Evolutionary conservation across 2,797 vertebrate species (phyloP).

Genomic region (Melanotaenia boesemani): DNA sequence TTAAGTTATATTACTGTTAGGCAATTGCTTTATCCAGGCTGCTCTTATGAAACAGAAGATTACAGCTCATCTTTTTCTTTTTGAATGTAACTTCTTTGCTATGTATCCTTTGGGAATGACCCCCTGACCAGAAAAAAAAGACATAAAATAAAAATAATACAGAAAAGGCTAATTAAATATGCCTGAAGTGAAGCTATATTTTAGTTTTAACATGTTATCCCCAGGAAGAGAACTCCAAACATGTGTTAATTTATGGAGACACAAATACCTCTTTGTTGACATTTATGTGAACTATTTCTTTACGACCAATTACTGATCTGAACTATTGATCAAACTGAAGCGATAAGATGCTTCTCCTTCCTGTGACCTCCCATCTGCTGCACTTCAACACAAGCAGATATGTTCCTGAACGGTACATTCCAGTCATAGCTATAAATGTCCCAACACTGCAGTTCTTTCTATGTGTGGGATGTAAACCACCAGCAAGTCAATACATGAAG

Average conservation of each 20-base stretch:
- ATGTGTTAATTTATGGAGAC: background rate
- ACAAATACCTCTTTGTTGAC: slow-evolving; percentile 10
- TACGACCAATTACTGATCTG: background rate
- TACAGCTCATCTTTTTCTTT: background rate
- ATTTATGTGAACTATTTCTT: slow-evolving; percentile 8
- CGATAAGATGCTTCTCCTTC: slow-evolving; percentile 11
- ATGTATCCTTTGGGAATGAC: background rate
- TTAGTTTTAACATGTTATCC: slow-evolving; percentile 5
- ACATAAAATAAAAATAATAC: background rate
- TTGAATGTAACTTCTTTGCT: background rate
- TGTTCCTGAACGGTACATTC: slow-evolving; percentile 75
- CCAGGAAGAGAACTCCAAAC: background rate
- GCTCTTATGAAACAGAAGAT: background rate
- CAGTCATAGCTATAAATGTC: slow-evolving; percentile 76
- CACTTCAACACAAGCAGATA: slow-evolving; percentile 61
- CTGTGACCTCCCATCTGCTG: slow-evolving; percentile 40
- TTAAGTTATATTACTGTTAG: slow-evolving; percentile 23
- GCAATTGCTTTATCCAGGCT: slow-evolving; percentile 18
- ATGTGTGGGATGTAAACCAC: slow-evolving; percentile 43
- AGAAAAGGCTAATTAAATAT: background rate
- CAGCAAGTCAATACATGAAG: slow-evolving; percentile 72
- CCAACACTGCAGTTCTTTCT: slow-evolving; percentile 52
- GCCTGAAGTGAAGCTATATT: background rate
- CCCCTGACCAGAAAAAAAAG: background rate
- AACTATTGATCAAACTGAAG: slow-evolving; percentile 26